Evolutionary conservation across 1,140 invertebrate genomes (phyloP).

Genomic region (Heliconius hermathena): DNA sequence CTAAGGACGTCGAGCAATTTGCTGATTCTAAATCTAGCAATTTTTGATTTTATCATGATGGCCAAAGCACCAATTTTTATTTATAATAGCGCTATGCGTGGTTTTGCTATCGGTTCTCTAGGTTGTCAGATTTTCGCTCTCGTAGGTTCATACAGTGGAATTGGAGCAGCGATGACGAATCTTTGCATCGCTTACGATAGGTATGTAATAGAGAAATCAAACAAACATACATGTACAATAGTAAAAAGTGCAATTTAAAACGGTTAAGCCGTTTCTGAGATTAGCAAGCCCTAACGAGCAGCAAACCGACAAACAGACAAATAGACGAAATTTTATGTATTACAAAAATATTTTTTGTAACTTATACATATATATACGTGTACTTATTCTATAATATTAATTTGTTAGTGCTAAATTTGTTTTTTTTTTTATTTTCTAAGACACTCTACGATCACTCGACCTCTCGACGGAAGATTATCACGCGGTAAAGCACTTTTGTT

Average conservation of each 20-base stretch:
- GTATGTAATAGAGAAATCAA: conserved; percentile 64
- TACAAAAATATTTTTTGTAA: no score
- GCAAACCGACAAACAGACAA: no score
- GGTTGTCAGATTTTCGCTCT: conserved; percentile 91
- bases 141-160: conserved; percentile 90
- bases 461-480: conserved; percentile 90
- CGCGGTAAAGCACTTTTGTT: conserved; percentile 88
- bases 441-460: conserved; percentile 90
- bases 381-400: no score
- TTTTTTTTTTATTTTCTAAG: conserved; percentile 58
- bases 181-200: conserved; percentile 89
- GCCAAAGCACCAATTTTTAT: conserved; percentile 93
- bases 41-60: conserved; percentile 95
- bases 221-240: no score
- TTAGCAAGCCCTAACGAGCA: no score
- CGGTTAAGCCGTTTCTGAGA: no score
- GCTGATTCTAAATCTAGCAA: conserved; percentile 93
- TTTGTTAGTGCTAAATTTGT: conserved; percentile 3
- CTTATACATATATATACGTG: no score
- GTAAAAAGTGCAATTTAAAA: no score
- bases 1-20: conserved; percentile 94
- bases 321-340: no score
- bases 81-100: conserved; percentile 91
- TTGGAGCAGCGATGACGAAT: conserved; percentile 91
- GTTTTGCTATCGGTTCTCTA: conserved; percentile 87